Evolutionary conservation across 2,113 vertebrate species (phyloP).

Genomic region (Notothenia rossii): DNA sequence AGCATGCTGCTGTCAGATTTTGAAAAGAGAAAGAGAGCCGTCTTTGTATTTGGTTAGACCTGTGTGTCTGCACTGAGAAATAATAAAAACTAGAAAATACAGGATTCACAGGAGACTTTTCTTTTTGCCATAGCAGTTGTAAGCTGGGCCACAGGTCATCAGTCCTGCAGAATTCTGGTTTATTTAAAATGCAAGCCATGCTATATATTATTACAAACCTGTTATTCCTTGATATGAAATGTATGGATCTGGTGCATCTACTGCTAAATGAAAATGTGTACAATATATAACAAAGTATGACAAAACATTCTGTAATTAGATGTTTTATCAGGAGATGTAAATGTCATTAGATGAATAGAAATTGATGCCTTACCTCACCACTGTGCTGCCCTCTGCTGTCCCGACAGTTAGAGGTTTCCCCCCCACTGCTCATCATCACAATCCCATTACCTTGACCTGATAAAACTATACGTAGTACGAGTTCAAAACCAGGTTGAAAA

Average conservation of each 20-base stretch:
- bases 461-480: conserved; percentile 58
- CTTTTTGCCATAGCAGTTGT: background rate
- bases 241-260: background rate
- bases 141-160: background rate
- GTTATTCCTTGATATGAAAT: background rate
- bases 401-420: background rate
- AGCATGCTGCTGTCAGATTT: conserved; percentile 45
- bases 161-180: background rate
- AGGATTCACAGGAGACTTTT: conserved; percentile 4
- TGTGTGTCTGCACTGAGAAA: background rate
- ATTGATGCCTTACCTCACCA: background rate
- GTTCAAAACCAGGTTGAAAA: conserved; percentile 76
- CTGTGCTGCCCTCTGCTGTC: conserved; percentile 72
- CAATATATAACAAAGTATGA: background rate
- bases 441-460: conserved; percentile 76
- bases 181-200: background rate
- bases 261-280: background rate
- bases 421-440: background rate
- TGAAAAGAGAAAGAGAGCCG: conserved; percentile 48
- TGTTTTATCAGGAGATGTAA: background rate
- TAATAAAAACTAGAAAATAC: background rate
- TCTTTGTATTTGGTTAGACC: conserved; percentile 51
- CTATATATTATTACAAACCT: background rate
- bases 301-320: background rate
- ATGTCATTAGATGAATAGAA: background rate